A percentile compares a stretch with the other conserved stretches of the same genome.
Conservation (phyloP, 2,113 vertebrate genomes). For the Thamnaconus septentrionalis region DNA sequence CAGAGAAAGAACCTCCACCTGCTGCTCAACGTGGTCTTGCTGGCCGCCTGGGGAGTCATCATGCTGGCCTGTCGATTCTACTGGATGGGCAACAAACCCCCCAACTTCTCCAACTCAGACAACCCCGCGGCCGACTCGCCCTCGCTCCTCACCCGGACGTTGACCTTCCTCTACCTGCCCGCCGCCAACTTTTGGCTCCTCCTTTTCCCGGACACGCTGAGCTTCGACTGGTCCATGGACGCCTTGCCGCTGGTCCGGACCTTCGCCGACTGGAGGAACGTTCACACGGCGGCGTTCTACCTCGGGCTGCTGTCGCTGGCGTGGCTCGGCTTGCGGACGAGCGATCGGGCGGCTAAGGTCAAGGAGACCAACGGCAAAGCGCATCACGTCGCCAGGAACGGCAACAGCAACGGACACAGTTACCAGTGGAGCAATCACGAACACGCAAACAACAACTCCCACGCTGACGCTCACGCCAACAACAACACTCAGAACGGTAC, state of each 20-base stretch:
- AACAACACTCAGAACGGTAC: conserved; percentile 86
- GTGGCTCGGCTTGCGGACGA: conserved; percentile 81
- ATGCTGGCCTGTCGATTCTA: conserved; percentile 90
- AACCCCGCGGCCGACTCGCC: conserved; percentile 95
- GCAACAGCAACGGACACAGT: conserved; percentile 89
- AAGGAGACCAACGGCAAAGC: conserved; percentile 85
- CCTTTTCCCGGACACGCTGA: conserved; percentile 92
- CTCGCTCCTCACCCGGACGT: conserved; percentile 81
- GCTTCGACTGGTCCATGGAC: conserved; percentile 99
- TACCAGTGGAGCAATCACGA: conserved; percentile 84
- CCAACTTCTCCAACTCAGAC: conserved; percentile 98
- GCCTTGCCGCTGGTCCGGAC: conserved; percentile 90
- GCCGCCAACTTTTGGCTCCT: conserved; percentile 93
- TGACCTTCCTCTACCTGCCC: conserved; percentile 94
- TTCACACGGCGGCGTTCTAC: conserved; percentile 88
- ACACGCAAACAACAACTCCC: conserved; percentile 74
- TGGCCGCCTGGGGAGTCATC: conserved; percentile 85
- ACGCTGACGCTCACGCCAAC: conserved; percentile 67
- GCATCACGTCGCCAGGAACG: conserved; percentile 79
- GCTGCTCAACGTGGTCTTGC: conserved; percentile 83
- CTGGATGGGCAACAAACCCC: conserved; percentile 99
- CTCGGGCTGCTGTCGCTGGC: conserved; percentile 81
- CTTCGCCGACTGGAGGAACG: conserved; percentile 88
- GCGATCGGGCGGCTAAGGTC: conserved; percentile 43
- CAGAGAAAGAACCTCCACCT: conserved; percentile 88